A percentile compares a stretch with the other conserved stretches of the same genome.
Evolutionary conservation across 2,888 invertebrate species (phyloP).

Genomic region (Poecilus cupreus): DNA sequence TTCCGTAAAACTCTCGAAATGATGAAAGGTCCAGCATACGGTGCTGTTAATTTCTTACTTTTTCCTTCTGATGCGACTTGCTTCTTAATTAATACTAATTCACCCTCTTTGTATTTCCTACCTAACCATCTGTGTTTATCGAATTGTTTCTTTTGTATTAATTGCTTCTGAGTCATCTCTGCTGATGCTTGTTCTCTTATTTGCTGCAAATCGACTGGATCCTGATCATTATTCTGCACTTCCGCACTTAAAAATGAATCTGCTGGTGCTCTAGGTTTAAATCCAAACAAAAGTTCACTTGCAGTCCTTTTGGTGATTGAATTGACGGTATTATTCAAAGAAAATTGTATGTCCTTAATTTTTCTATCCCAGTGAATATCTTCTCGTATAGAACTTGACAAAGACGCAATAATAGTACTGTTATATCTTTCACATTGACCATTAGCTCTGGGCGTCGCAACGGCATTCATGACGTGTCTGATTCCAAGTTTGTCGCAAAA

Average conservation of each 20-base stretch:
- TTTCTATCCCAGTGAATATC: not conserved
- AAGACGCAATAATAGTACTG: not conserved
- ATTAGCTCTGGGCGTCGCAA: not conserved
- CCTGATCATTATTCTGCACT: constrained; percentile 54
- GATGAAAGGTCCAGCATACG: constrained; percentile 61
- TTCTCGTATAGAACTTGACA: not conserved
- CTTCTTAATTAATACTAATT: constrained; percentile 61
- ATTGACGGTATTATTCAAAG: not conserved
- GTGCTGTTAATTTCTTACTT: constrained; percentile 60
- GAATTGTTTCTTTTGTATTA: constrained; percentile 56
- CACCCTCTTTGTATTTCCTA: constrained; percentile 56
- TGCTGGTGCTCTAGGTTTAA: constrained; percentile 53
- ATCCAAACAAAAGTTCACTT: constrained; percentile 61
- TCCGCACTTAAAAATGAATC: constrained; percentile 60
- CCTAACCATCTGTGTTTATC: constrained; percentile 58
- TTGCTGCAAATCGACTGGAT: constrained; percentile 54
- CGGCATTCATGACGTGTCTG: constrained; percentile 5
- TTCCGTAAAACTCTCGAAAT: constrained; percentile 60
- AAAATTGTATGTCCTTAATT: not conserved
- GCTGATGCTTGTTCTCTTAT: constrained; percentile 41
- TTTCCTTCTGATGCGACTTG: constrained; percentile 46
- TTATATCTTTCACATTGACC: not conserved
- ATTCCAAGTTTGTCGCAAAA: not conserved
- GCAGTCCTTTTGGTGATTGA: constrained; percentile 62
- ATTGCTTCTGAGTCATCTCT: constrained; percentile 31